Percentiles rank a stretch among this genome's conserved stretches.
phyloP scores from a whole-genome alignment of 2,797 vertebrate genomes.

The Rhinichthys osculus region DNA sequence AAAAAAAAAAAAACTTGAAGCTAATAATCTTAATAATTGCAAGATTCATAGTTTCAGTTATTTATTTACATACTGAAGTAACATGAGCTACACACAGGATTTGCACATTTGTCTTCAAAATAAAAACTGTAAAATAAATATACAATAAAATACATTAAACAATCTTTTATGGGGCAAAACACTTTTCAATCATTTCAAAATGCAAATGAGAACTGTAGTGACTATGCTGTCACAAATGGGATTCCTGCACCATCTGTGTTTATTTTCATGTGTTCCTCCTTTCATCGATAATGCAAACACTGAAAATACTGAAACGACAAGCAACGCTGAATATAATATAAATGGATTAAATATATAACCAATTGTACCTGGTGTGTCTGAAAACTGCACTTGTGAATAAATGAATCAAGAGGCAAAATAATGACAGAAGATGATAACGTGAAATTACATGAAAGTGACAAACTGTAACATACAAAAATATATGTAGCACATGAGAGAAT shows the following conservation, averaged over 20 bases:
- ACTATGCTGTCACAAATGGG: conserved; percentile 29
- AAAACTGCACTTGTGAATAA: conserved; percentile 40
- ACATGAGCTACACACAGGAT: conserved; percentile 65
- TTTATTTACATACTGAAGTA: conserved; percentile 78
- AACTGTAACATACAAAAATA: conserved; percentile 47
- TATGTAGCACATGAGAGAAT: conserved; percentile 52
- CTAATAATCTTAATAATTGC: conserved; percentile 16
- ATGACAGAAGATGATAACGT: conserved; percentile 14
- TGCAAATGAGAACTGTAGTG: conserved; percentile 39
- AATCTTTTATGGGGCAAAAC: conserved; percentile 44
- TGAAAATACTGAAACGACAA: conserved; percentile 40
- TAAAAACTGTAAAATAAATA: conserved; percentile 77
- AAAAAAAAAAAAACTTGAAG: background rate
- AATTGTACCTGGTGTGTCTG: conserved; percentile 44
- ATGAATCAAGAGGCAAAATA: conserved; percentile 31
- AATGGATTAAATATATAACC: conserved; percentile 26
- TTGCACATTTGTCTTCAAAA: conserved; percentile 65
- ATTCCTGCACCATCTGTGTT: background rate
- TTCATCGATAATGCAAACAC: conserved; percentile 6
- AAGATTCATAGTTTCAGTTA: conserved; percentile 60
- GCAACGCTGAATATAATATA: conserved; percentile 9
- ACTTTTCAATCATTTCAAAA: conserved; percentile 54
- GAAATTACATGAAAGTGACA: conserved; percentile 30
- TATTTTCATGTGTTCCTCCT: conserved; percentile 13
- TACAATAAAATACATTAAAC: conserved; percentile 65